Evolutionary conservation across 2,113 vertebrate species (phyloP).

Genomic region (Microtus ochrogaster): DNA sequence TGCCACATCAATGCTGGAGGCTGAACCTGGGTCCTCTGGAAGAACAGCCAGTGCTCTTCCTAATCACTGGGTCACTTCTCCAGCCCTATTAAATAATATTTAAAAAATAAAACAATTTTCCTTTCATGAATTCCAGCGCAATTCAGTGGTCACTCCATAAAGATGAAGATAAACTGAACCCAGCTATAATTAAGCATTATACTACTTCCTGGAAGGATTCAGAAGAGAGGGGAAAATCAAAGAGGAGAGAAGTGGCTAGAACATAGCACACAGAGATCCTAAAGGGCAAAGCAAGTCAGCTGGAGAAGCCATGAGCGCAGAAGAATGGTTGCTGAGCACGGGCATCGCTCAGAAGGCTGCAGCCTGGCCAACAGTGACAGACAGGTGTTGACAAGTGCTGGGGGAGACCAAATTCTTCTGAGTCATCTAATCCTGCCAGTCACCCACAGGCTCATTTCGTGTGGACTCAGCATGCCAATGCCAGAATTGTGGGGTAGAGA

Average conservation of each 20-base stretch:
- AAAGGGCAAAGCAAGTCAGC: background rate
- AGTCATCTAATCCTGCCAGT: background rate
- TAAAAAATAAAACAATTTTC: background rate
- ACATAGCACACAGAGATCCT: background rate
- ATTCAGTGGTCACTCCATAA: slow-evolving; percentile 25
- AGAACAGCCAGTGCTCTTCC: background rate
- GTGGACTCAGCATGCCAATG: too few species aligned
- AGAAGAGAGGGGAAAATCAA: slow-evolving; percentile 8
- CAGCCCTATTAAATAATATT: background rate
- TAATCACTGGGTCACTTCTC: background rate
- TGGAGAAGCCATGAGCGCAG: background rate
- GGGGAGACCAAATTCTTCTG: background rate
- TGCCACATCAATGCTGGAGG: background rate
- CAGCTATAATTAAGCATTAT: slow-evolving; percentile 44
- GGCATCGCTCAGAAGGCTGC: background rate
- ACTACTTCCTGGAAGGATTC: background rate
- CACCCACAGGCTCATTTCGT: background rate
- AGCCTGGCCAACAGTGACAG: background rate
- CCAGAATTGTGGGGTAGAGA: background rate
- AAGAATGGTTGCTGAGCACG: background rate
- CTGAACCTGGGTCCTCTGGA: background rate
- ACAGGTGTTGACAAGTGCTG: background rate
- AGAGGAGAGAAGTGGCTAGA: background rate
- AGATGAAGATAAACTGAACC: background rate
- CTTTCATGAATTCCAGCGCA: background rate